Evolutionary conservation across 2,888 invertebrate genomes (phyloP).

Genomic region (Dascillus cervinus): DNA sequence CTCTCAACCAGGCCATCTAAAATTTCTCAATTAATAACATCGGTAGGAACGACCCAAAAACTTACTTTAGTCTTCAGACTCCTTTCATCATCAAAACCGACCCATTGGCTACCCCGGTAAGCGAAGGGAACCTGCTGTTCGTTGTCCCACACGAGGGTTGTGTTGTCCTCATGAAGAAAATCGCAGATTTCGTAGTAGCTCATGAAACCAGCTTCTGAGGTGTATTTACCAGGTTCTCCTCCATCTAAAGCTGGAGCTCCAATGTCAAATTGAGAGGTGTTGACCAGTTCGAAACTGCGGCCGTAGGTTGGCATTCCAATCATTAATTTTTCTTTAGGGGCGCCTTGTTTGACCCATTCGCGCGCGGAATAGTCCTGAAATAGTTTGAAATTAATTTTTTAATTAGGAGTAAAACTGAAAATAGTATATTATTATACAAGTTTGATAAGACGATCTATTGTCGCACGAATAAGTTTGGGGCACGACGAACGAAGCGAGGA

Average conservation of each 20-base stretch:
- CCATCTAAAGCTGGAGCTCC: constrained; percentile 87
- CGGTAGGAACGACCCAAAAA: background rate
- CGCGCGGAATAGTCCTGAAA: constrained; percentile 79
- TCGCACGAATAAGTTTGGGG: too few species aligned
- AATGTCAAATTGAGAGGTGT: constrained; percentile 83
- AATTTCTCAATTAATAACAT: constrained; percentile 10
- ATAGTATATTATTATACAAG: too few species aligned
- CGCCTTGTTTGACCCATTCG: constrained; percentile 89
- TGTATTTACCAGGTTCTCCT: constrained; percentile 78
- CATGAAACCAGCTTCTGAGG: constrained; percentile 89
- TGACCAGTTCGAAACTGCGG: constrained; percentile 80
- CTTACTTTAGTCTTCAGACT: constrained; percentile 83
- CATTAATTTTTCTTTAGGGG: constrained; percentile 88
- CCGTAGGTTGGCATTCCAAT: constrained; percentile 95
- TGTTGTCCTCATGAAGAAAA: constrained; percentile 82
- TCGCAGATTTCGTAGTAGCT: constrained; percentile 94
- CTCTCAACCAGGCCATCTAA: constrained; percentile 88
- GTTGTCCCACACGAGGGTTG: constrained; percentile 91
- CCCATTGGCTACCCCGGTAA: constrained; percentile 86
- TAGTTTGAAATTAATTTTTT: constrained; percentile 5
- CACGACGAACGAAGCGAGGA: too few species aligned
- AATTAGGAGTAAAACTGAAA: background rate
- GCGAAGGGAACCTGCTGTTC: constrained; percentile 95
- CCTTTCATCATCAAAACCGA: constrained; percentile 89
- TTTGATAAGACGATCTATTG: too few species aligned